Percentiles rank a stretch among this genome's conserved stretches.
These are phyloP conservation scores for Manis javanica DNA, from an alignment of 2,797 vertebrate species.

Conservation along the genomic window DNA sequence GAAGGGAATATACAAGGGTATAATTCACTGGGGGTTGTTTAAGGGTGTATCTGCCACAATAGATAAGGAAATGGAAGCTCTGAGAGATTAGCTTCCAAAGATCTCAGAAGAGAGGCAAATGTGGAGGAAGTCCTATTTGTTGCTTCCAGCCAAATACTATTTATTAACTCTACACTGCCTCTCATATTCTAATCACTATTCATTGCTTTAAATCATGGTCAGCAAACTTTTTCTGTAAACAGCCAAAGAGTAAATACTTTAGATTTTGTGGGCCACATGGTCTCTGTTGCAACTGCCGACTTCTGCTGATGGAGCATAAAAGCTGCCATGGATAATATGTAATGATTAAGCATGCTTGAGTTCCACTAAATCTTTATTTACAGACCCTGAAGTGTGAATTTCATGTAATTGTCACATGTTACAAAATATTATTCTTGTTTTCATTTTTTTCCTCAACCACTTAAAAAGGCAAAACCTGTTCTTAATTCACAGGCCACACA, in stretches of 20 bases:
- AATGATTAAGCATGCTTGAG: too few species aligned
- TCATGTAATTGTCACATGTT: background rate
- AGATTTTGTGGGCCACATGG: background rate
- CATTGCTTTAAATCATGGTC: background rate
- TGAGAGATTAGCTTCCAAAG: background rate
- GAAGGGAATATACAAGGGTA: too few species aligned
- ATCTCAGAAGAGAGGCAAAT: background rate
- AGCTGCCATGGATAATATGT: background rate
- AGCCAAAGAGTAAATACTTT: background rate
- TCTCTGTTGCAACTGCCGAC: background rate
- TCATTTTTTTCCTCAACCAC: background rate
- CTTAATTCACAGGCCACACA: background rate
- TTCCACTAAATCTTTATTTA: background rate
- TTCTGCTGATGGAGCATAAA: background rate
- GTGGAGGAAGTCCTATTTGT: background rate
- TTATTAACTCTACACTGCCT: background rate
- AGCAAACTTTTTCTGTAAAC: background rate
- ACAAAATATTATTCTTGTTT: background rate
- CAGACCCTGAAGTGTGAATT: background rate
- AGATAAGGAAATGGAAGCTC: background rate
- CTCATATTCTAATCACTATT: background rate
- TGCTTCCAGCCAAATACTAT: background rate
- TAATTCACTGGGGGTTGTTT: background rate
- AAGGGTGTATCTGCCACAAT: too few species aligned
- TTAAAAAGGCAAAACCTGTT: background rate